These are phyloP conservation scores for Ranitomeya imitator DNA, from an alignment of 2,113 vertebrate species.

Conservation along the genomic window DNA sequence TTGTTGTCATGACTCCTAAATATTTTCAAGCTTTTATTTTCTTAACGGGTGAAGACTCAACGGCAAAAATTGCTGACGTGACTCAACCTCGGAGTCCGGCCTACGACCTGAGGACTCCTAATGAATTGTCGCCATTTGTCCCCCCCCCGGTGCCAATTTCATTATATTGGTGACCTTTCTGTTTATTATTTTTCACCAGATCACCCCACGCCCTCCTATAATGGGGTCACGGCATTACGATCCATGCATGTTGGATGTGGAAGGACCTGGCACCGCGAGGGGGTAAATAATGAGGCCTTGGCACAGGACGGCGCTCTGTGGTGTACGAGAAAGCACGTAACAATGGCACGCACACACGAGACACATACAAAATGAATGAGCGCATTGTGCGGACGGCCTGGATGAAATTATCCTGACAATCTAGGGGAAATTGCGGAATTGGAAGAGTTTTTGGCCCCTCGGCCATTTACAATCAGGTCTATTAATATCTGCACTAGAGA, in stretches of 20 bases:
- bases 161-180: neutral
- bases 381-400: neutral
- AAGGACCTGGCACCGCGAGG: too few relatives aligned
- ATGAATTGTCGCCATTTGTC: neutral
- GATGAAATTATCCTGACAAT: neutral
- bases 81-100: neutral
- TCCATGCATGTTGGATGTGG: neutral
- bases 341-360: neutral
- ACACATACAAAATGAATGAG: neutral
- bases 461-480: neutral
- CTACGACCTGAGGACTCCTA: neutral
- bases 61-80: constrained; percentile 3
- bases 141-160: neutral
- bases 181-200: neutral
- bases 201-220: neutral
- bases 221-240: neutral
- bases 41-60: neutral
- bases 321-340: neutral
- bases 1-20: constrained; percentile 25
- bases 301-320: too few relatives aligned
- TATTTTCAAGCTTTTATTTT: constrained; percentile 27
- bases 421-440: neutral
- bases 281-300: neutral
- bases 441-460: neutral
- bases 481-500: neutral